Percentiles rank a stretch among this genome's conserved stretches.
Conservation (phyloP, 2,113 vertebrate genomes). For the Cephalopholis sonnerati region DNA sequence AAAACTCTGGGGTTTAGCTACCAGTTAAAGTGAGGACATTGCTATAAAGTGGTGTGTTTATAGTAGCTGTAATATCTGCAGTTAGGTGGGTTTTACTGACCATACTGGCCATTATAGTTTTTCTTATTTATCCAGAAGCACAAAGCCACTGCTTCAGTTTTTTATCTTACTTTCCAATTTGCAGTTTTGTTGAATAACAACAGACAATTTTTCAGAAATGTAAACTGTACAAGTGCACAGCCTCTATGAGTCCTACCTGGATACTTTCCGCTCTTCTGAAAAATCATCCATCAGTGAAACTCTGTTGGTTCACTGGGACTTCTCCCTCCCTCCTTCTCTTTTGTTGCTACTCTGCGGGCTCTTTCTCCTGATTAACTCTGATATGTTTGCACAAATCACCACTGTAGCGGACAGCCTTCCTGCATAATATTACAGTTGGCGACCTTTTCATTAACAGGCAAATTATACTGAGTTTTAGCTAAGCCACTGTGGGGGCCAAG, state of each 20-base stretch:
- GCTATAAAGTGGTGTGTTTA: neutral
- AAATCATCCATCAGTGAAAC: slow-evolving; percentile 38
- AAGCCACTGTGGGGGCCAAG: slow-evolving; percentile 11
- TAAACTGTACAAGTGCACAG: neutral
- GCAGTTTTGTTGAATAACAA: neutral
- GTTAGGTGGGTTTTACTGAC: neutral
- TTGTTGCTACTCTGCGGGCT: slow-evolving; percentile 32
- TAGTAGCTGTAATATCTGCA: no score
- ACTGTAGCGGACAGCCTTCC: slow-evolving; percentile 22
- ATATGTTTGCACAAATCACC: slow-evolving; percentile 56
- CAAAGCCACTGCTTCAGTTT: neutral
- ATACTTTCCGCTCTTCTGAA: slow-evolving; percentile 25
- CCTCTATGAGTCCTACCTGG: neutral
- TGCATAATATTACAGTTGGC: slow-evolving; percentile 36
- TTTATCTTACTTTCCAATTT: neutral
- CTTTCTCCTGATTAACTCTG: slow-evolving; percentile 50
- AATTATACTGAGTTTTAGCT: slow-evolving; percentile 32
- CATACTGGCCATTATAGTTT: neutral
- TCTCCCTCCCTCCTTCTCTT: neutral
- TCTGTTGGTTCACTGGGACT: neutral
- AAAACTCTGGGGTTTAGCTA: no score
- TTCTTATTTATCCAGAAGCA: neutral
- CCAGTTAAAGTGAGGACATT: neutral
- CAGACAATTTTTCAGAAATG: neutral
- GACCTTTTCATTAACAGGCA: slow-evolving; percentile 60